A percentile compares a stretch with the other conserved stretches of the same genome.
Evolutionary conservation across 2,797 vertebrate species (phyloP).

Genomic region (Erethizon dorsatum): DNA sequence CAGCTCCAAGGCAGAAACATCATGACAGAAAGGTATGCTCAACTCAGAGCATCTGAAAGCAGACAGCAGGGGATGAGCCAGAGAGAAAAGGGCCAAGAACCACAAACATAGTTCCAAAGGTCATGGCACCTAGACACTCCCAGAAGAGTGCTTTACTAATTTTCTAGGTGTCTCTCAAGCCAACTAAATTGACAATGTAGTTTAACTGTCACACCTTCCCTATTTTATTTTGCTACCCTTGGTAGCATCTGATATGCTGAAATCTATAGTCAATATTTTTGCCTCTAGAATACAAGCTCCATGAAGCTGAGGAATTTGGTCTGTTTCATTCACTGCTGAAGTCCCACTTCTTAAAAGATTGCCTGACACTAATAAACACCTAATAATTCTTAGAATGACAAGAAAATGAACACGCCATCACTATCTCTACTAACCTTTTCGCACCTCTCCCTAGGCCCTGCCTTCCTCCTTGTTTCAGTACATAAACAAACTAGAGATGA

Average conservation of each 20-base stretch:
- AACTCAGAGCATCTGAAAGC: neutral
- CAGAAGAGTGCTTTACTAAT: neutral
- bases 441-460: neutral
- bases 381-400: neutral
- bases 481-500: neutral
- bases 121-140: neutral
- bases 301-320: neutral
- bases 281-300: neutral
- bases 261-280: neutral
- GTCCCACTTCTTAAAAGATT: neutral
- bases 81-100: neutral
- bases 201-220: neutral
- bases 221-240: conserved; percentile 17
- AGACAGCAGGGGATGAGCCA: neutral
- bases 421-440: neutral
- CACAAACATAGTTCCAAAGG: neutral
- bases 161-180: neutral
- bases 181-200: neutral
- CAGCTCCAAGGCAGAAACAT: neutral
- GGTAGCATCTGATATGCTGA: neutral
- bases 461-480: neutral
- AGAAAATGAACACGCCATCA: neutral
- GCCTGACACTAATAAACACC: neutral
- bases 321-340: neutral
- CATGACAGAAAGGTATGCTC: neutral